Conservation (phyloP, 2,113 vertebrate genomes). For the Rhabdomys dilectus region DNA sequence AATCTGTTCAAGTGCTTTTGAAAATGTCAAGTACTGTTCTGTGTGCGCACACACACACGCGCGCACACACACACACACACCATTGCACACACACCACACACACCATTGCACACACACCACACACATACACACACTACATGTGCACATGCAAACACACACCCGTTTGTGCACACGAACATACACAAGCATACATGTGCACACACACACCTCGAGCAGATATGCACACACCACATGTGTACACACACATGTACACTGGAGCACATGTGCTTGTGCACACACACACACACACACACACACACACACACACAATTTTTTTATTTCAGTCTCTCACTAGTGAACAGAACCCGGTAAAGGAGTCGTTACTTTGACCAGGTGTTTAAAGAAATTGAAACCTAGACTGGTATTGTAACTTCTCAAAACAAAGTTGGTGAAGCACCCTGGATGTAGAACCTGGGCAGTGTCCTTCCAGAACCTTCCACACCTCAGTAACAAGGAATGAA, state of each 20-base stretch:
- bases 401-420: not conserved
- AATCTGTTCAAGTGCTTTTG: not conserved
- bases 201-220: not conserved
- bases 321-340: not conserved
- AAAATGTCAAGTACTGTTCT: not conserved
- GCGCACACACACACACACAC: not conserved
- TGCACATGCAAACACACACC: not conserved
- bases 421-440: not conserved
- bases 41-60: not conserved
- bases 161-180: too few species aligned
- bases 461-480: conserved; percentile 17
- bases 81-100: not conserved
- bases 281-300: too few species aligned
- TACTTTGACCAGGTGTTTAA: conserved; percentile 1
- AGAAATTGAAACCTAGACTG: not conserved
- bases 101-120: not conserved
- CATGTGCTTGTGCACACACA: too few species aligned
- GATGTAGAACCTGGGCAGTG: not conserved
- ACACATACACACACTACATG: not conserved
- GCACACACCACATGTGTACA: too few species aligned
- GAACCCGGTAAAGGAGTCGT: not conserved
- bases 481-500: not conserved
- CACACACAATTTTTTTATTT: not conserved
- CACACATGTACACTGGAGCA: too few species aligned
- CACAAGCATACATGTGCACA: too few species aligned